A percentile compares a stretch with the other conserved stretches of the same genome.
Conservation (phyloP, 2,797 vertebrate genomes). For the Pelobates cultripes region DNA sequence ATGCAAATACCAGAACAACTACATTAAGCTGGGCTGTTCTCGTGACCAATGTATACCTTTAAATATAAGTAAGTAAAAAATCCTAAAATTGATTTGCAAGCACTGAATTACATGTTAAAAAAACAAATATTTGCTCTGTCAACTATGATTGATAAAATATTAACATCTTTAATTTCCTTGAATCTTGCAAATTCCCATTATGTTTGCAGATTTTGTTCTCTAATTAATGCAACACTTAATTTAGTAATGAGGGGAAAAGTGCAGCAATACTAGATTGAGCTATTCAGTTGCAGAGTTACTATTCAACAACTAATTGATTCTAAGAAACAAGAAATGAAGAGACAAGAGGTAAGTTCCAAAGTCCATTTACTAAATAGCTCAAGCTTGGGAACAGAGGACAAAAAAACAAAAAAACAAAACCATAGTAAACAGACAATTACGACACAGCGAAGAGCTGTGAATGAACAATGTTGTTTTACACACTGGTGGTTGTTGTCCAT, state of each 20-base stretch:
- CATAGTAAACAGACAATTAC: too few relatives aligned
- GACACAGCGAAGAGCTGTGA: too few relatives aligned
- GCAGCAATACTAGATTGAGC: background rate
- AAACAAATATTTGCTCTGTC: background rate
- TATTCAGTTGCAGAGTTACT: background rate
- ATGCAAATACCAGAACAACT: too few relatives aligned
- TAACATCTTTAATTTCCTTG: slow-evolving; percentile 12
- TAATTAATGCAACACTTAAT: slow-evolving; percentile 27
- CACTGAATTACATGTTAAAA: background rate
- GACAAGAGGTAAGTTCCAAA: background rate
- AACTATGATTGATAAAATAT: slow-evolving; percentile 16
- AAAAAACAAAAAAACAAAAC: background rate
- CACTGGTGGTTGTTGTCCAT: too few relatives aligned
- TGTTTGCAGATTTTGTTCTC: slow-evolving; percentile 18
- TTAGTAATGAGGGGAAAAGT: slow-evolving; percentile 39
- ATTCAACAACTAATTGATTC: slow-evolving; percentile 16
- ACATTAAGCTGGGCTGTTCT: too few relatives aligned
- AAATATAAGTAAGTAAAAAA: too few relatives aligned
- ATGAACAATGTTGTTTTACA: too few relatives aligned
- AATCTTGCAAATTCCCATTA: slow-evolving; percentile 14
- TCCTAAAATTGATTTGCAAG: too few relatives aligned
- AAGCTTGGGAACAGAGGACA: background rate
- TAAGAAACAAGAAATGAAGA: slow-evolving; percentile 17
- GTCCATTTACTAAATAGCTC: background rate
- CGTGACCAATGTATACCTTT: too few relatives aligned